Evolutionary conservation across 2,888 invertebrate species (phyloP), one percentile per base, ranked within the genome.

Genomic region (Andrena praecox): DNA sequence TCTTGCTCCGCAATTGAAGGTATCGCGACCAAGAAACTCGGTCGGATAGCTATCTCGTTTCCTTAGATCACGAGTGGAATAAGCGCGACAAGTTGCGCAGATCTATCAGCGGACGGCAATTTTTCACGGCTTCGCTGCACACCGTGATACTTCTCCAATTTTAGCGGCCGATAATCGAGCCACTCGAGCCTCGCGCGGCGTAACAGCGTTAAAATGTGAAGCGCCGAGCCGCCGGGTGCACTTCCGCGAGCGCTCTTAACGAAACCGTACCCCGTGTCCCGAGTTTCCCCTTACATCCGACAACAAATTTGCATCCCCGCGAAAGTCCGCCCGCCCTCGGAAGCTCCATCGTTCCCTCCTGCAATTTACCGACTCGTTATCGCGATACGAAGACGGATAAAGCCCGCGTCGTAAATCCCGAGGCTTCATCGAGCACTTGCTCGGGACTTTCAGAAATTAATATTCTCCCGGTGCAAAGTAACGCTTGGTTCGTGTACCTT

Each of bases 141-240:
- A 35, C 29, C 4, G 48, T 50, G 56, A 56, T 64, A 56, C 56
- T 8, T 63, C 31, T 48, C 35, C 27, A 35, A 48, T 48, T 63
- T 75, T 67, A 42, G 3, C 54, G 12, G 8, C 10, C 42, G 54
- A 75, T 75, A 50, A 56, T 56, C 67, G 29, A 10, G 29, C 24
- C 6, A 31, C 66, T 67, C n/a, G 50, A 50, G 48, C 62, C 24
- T 31, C 42, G 31, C 24, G 12, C 8, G 12, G 52, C 20, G n/a
- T 71, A 20, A 48, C 42, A 42, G 20, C 35, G 48, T 66, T 24
- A 52, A 67, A 74, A 52, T 31, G 31, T 2, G 8, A 31, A 27
- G 8, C 48, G 59, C 27, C 48, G 20, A 64, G 5, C 50, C 31
- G 16, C 20, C 12, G 52, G 63, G 33, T 33, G 62, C 16, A 62